phyloP scores from a whole-genome alignment of 2,797 vertebrate genomes.

The Cyclopterus lumpus region DNA sequence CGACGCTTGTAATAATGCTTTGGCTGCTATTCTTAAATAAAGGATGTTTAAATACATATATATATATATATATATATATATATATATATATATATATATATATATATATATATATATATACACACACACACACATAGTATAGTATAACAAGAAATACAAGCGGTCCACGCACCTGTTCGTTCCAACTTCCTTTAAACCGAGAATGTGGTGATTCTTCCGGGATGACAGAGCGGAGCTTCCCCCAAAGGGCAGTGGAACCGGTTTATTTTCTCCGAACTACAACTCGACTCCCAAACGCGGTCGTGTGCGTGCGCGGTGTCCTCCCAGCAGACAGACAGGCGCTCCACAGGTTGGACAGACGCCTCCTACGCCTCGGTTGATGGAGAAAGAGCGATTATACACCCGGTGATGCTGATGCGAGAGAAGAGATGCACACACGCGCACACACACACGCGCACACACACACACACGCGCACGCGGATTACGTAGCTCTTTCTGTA shows the following conservation, averaged over 20 bases:
- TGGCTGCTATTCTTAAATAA: background rate
- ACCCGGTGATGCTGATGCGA: conserved; percentile 58
- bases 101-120: background rate
- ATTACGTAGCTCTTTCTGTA: conserved; percentile 63
- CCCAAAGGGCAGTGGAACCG: conserved; percentile 22
- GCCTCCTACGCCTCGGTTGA: conserved; percentile 57
- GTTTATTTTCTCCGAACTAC: conserved; percentile 57
- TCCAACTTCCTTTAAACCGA: conserved; percentile 62
- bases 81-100: background rate
- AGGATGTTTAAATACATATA: background rate
- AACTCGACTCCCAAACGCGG: conserved; percentile 18
- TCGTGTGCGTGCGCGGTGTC: background rate
- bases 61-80: too few species aligned
- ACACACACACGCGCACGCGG: conserved; percentile 7
- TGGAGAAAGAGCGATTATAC: conserved; percentile 51
- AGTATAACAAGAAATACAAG: background rate
- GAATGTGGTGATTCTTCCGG: conserved; percentile 55
- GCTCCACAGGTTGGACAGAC: conserved; percentile 59
- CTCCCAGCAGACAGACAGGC: conserved; percentile 11
- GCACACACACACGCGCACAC: conserved; percentile 2
- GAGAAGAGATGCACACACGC: conserved; percentile 39
- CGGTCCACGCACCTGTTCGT: conserved; percentile 76
- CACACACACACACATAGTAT: too few species aligned
- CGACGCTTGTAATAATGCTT: background rate
- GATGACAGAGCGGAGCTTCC: conserved; percentile 35